Percentiles rank a stretch among this genome's conserved stretches.
Evolutionary conservation across 2,113 vertebrate genomes (phyloP).

Genomic region (Erpornis zantholeuca): DNA sequence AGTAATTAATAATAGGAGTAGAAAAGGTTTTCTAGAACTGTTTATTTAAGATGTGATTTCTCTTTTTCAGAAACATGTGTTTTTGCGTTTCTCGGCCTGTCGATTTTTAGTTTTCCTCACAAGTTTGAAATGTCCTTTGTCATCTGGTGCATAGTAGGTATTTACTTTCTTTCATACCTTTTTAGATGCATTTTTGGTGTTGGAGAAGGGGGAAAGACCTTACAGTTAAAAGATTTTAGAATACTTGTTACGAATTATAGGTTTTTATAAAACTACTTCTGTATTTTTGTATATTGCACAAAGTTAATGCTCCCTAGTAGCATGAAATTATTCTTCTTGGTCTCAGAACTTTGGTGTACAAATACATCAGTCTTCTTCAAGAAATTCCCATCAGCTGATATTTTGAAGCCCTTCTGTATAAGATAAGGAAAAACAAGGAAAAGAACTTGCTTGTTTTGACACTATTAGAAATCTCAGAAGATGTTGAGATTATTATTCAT

Average conservation of each 20-base stretch:
- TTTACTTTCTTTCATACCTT: constrained; percentile 9
- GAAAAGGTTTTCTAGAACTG: not conserved
- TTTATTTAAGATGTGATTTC: not conserved
- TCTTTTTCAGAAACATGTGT: constrained; percentile 93
- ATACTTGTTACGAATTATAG: not conserved
- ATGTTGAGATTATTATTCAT: not conserved
- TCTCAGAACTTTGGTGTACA: not conserved
- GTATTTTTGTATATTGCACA: not conserved
- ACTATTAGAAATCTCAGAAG: not conserved
- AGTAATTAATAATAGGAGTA: not conserved
- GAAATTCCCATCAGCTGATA: not conserved
- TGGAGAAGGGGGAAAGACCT: not conserved
- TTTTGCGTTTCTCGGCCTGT: constrained; percentile 97
- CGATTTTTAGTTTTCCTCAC: constrained; percentile 99
- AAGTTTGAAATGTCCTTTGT: constrained; percentile 99
- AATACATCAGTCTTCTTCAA: not conserved
- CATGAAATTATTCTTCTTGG: not conserved
- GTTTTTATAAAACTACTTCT: not conserved
- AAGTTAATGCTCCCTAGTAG: not conserved
- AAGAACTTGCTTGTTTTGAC: not conserved
- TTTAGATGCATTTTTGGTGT: not conserved
- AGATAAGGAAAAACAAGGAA: not conserved
- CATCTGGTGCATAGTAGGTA: constrained; percentile 99
- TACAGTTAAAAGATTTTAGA: not conserved
- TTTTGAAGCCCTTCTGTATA: not conserved